These are phyloP conservation scores for Mamestra configurata DNA, from an alignment of 1,140 invertebrate genomes.

Conservation along the genomic window DNA sequence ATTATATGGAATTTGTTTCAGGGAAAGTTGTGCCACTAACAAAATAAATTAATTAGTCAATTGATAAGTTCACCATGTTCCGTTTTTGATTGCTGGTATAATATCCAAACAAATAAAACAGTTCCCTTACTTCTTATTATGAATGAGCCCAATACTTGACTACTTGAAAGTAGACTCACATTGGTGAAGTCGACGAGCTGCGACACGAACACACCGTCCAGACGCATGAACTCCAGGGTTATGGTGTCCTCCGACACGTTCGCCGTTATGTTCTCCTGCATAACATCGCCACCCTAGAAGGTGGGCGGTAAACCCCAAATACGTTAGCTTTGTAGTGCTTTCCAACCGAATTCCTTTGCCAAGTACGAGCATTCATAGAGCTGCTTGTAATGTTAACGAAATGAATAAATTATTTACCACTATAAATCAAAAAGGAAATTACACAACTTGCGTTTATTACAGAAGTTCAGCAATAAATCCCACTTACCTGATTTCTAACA, in stretches of 20 bases:
- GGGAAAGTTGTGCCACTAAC: too few relatives aligned
- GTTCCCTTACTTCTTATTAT: too few relatives aligned
- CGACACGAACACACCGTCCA: conserved; percentile 96
- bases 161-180: conserved; percentile 90
- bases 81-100: too few relatives aligned
- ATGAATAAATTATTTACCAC: not conserved
- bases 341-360: not conserved
- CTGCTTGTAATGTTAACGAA: not conserved
- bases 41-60: too few relatives aligned
- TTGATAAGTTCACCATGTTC: too few relatives aligned
- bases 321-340: not conserved
- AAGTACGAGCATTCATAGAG: too few relatives aligned
- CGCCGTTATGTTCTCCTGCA: conserved; percentile 96
- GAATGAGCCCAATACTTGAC: too few relatives aligned
- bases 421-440: not conserved
- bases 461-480: not conserved
- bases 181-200: conserved; percentile 98
- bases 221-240: conserved; percentile 95
- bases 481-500: conserved; percentile 80
- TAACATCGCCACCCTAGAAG: conserved; percentile 96
- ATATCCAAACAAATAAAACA: too few relatives aligned
- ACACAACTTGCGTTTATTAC: not conserved
- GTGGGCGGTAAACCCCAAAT: conserved; percentile 59
- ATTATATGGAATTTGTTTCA: too few relatives aligned
- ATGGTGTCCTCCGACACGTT: conserved; percentile 97